phyloP scores from a whole-genome alignment of 2,797 vertebrate species.

The Characodon lateralis region DNA sequence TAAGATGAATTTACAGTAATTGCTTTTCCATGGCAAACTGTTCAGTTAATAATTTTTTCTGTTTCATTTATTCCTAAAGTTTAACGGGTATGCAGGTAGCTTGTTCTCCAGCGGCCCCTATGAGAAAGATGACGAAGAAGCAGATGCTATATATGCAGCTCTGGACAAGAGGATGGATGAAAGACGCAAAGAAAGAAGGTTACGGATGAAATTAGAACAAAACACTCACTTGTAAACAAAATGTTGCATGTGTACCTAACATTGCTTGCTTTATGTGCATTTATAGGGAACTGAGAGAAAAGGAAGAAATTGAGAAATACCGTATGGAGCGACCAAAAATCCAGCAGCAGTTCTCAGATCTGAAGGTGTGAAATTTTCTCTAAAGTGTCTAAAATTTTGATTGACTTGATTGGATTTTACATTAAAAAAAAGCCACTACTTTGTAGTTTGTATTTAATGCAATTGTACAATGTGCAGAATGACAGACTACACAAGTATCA shows the following conservation, averaged over 20 bases:
- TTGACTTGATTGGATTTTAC: not conserved
- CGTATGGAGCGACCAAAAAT: slow-evolving; percentile 99
- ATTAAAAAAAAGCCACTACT: not conserved
- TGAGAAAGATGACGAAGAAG: slow-evolving; percentile 98
- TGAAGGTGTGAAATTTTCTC: slow-evolving; percentile 83
- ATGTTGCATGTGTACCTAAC: not conserved
- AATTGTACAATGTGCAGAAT: not conserved
- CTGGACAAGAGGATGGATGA: slow-evolving; percentile 99
- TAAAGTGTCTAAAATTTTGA: not conserved
- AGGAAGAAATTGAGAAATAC: slow-evolving; percentile 98
- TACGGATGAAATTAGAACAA: not conserved
- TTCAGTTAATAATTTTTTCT: not conserved
- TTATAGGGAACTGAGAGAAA: slow-evolving; percentile 92
- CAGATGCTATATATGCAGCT: slow-evolving; percentile 95
- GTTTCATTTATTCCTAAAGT: slow-evolving; percentile 72
- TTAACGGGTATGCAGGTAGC: slow-evolving; percentile 97
- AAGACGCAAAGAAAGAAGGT: slow-evolving; percentile 96
- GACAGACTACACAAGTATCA: no score
- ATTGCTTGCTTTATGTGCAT: slow-evolving; percentile 13
- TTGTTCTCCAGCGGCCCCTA: slow-evolving; percentile 98
- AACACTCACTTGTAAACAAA: not conserved
- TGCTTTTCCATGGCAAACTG: not conserved
- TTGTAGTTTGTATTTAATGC: not conserved
- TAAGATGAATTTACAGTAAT: not conserved
- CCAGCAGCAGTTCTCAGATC: slow-evolving; percentile 97